Evolutionary conservation across 2,888 invertebrate species (phyloP).

Genomic region (Pseudococcus longispinus): DNA sequence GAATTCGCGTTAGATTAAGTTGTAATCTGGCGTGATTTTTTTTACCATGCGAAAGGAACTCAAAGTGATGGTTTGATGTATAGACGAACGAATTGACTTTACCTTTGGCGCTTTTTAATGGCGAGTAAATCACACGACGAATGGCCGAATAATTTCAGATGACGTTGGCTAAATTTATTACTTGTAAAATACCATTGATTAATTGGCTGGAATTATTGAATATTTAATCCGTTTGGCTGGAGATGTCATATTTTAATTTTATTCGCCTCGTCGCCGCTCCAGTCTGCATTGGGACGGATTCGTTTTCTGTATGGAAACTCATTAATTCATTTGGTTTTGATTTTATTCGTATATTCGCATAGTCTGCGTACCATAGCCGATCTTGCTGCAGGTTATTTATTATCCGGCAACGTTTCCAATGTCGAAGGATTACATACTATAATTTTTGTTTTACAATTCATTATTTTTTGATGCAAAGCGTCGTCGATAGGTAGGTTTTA

Average conservation of each 20-base stretch:
- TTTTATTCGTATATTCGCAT: background rate
- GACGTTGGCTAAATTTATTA: slow-evolving; percentile 8
- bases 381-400: slow-evolving; percentile 32
- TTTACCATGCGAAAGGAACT: no score
- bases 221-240: slow-evolving; percentile 36
- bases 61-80: background rate
- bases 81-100: background rate
- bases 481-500: background rate
- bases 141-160: background rate
- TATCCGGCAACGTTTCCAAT: slow-evolving; percentile 23
- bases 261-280: slow-evolving; percentile 19
- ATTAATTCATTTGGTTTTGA: slow-evolving; percentile 37
- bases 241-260: slow-evolving; percentile 37
- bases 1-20: no score
- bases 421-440: slow-evolving; percentile 15
- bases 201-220: slow-evolving; percentile 35
- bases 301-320: slow-evolving; percentile 34
- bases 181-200: slow-evolving; percentile 22
- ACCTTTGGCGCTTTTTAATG: background rate
- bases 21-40: no score
- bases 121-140: slow-evolving; percentile 5
- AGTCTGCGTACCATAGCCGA: background rate
- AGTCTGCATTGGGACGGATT: background rate
- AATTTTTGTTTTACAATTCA: slow-evolving; percentile 43
- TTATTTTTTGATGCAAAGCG: background rate